phyloP scores from a whole-genome alignment of 2,888 invertebrate species.

The Ectobius pallidus region DNA sequence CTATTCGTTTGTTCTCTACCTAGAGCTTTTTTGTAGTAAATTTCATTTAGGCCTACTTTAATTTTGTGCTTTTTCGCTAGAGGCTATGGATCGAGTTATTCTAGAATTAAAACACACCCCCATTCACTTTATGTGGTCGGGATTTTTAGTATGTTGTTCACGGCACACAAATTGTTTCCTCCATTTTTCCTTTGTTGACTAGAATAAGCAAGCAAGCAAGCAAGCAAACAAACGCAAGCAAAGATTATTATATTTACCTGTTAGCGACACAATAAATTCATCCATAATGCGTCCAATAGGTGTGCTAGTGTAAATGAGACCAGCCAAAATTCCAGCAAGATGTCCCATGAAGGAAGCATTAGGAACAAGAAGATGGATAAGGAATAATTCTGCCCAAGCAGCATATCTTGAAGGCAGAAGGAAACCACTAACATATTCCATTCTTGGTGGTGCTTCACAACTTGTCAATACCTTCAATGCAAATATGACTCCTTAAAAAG shows the following conservation, averaged over 20 bases:
- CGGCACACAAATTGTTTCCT: no score
- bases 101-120: no score
- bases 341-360: conserved; percentile 68
- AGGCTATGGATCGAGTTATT: no score
- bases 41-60: no score
- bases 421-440: conserved; percentile 51
- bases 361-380: conserved; percentile 66
- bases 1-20: no score
- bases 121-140: no score
- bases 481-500: conserved; percentile 62
- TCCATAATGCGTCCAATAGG: conserved; percentile 54
- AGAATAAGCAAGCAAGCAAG: no score
- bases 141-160: no score
- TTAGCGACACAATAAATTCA: conserved; percentile 50
- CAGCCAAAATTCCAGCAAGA: conserved; percentile 67
- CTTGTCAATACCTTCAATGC: conserved; percentile 64
- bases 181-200: no score
- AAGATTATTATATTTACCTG: conserved; percentile 48
- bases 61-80: no score
- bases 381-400: conserved; percentile 65
- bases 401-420: conserved; percentile 60
- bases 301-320: conserved; percentile 61
- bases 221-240: no score
- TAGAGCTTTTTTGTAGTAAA: no score
- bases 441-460: conserved; percentile 52